Evolutionary conservation across 2,888 invertebrate genomes (phyloP).

Genomic region (Cylindroiulus punctatus): DNA sequence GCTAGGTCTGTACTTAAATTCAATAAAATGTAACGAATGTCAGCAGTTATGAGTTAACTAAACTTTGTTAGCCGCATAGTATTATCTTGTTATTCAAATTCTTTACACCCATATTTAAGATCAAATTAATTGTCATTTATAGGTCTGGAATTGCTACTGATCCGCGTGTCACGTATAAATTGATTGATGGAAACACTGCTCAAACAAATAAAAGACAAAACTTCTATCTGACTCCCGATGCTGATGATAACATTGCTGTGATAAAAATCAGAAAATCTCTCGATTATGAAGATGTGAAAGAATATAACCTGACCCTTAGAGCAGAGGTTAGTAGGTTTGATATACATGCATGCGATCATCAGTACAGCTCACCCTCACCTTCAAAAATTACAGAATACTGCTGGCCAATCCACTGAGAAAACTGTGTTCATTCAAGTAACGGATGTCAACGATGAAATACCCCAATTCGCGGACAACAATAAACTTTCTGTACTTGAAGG

Average conservation of each 20-base stretch:
- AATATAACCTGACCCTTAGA: constrained; percentile 84
- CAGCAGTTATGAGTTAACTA: constrained; percentile 61
- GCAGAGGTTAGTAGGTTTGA: constrained; percentile 71
- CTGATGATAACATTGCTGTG: constrained; percentile 71
- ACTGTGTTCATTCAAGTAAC: constrained; percentile 80
- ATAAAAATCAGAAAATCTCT: constrained; percentile 80
- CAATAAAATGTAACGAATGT: not conserved
- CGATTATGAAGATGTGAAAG: constrained; percentile 85
- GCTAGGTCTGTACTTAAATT: constrained; percentile 59
- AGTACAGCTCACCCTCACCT: not conserved
- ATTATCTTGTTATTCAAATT: too few relatives aligned
- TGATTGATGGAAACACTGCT: constrained; percentile 83
- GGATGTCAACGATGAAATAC: constrained; percentile 90
- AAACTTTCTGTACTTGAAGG: constrained; percentile 87
- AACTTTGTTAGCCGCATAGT: too few relatives aligned
- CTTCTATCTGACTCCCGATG: constrained; percentile 67
- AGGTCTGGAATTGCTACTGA: constrained; percentile 63
- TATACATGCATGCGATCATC: not conserved
- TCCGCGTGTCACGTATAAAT: constrained; percentile 79
- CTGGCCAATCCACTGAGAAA: constrained; percentile 72
- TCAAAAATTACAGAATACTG: constrained; percentile 34
- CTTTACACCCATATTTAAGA: too few relatives aligned
- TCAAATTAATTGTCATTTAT: not conserved
- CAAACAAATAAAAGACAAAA: constrained; percentile 86
- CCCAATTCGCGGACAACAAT: constrained; percentile 84